Evolutionary conservation across 2,113 vertebrate species (phyloP).

Genomic region (Alligator mississippiensis): DNA sequence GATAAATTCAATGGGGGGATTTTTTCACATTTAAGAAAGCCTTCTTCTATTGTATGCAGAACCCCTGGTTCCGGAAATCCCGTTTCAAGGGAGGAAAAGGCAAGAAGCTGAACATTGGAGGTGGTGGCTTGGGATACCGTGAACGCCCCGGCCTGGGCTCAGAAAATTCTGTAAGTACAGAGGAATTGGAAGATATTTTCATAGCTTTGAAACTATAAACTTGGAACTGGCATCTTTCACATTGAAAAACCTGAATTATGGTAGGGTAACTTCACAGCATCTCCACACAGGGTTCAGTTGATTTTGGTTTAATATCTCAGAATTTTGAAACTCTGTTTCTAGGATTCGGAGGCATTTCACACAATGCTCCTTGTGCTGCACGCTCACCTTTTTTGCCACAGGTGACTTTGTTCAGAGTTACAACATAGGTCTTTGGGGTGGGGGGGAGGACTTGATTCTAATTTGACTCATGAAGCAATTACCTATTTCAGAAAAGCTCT

Average conservation of each 20-base stretch:
- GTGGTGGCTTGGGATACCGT: slow-evolving; percentile 94
- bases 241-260: not conserved
- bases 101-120: slow-evolving; percentile 96
- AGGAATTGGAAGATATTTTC: not conserved
- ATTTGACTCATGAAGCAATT: not conserved
- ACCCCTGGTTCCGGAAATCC: slow-evolving; percentile 97
- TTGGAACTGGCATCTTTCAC: not conserved
- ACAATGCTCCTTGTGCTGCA: not conserved
- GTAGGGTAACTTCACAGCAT: not conserved
- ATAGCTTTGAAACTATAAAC: not conserved
- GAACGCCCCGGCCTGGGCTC: slow-evolving; percentile 95
- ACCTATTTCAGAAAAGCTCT: too few species aligned
- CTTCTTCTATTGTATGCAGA: slow-evolving; percentile 77
- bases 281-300: not conserved
- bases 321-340: not conserved
- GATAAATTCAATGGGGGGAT: not conserved
- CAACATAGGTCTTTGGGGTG: not conserved
- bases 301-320: not conserved
- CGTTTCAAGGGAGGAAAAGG: slow-evolving; percentile 96
- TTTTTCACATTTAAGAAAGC: not conserved
- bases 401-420: not conserved
- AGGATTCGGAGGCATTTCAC: not conserved
- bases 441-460: not conserved
- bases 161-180: slow-evolving; percentile 88
- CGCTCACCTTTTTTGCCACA: not conserved